These are phyloP conservation scores for Paradoxurus hermaphroditus DNA, from an alignment of 2,113 vertebrate species.

Conservation along the genomic window DNA sequence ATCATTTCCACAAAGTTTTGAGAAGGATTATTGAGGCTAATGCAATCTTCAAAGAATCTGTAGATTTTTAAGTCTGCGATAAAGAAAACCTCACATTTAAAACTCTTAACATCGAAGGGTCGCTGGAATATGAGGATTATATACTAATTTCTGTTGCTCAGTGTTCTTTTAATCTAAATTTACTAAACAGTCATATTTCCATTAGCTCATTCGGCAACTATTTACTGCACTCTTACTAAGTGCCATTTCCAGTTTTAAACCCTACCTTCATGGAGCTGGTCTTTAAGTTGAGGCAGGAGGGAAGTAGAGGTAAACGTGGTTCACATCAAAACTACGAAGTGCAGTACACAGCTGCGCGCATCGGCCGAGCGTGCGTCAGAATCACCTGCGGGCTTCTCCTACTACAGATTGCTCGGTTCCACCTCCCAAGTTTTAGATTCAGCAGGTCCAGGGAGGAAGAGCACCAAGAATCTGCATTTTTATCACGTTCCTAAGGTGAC, in stretches of 20 bases:
- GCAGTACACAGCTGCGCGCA: background rate
- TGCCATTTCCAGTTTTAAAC: background rate
- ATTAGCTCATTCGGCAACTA: background rate
- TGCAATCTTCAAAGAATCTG: background rate
- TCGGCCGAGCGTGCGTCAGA: too few species aligned
- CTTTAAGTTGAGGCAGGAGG: background rate
- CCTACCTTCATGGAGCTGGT: background rate
- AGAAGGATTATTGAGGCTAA: conserved; percentile 5
- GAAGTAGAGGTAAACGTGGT: background rate
- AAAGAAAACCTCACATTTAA: background rate
- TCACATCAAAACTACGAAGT: background rate
- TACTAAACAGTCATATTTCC: background rate
- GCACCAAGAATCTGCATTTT: background rate
- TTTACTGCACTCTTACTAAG: background rate
- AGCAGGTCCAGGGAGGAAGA: background rate
- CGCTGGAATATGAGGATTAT: background rate
- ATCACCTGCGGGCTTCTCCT: background rate
- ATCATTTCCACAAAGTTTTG: conserved; percentile 15
- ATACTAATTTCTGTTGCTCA: background rate
- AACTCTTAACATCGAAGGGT: background rate
- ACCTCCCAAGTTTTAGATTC: background rate
- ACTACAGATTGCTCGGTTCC: background rate
- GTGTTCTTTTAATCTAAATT: background rate
- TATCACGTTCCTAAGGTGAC: background rate
- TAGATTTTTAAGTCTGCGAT: background rate